Base-by-base conservation (phyloP, 2,888 invertebrate species). In the Ryuthela nishihirai region DNA sequence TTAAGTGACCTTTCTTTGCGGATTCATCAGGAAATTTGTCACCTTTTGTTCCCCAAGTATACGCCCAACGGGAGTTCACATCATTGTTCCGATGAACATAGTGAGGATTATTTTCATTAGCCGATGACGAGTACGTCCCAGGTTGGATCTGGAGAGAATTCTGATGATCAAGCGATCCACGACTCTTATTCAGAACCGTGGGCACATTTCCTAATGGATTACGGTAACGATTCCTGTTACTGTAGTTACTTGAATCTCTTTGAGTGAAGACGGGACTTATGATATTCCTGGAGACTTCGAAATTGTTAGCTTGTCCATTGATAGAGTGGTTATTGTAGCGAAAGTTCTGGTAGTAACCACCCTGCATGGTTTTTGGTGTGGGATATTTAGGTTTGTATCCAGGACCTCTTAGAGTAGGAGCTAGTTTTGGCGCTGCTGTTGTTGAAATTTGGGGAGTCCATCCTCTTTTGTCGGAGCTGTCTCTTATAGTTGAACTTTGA, bases 211-310 rank as follows among this genome's bases (percentile, higher is more conserved):
- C 34, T 29, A 44, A 26, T 3, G 15, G 10, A 17, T 50, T 58
- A 3, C 26, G 20, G n/a, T 10, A 32, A 25, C 35, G 44, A 1
- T 45, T 20, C 5, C 41, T 38, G 1, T 41, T 40, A 24, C 43
- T 23, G 10, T 25, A 35, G 20, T 41, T 26, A 24, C 49, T 38
- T 18, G 45, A 53, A 40, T 53, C 59, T 3, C 44, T 43, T 29
- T 59, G 59, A 4, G 56, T 50, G 23, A 45, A 34, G 21, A 35
- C 43, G 3, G 59, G 59, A n/a, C n/a, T n/a, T n/a, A n/a, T n/a
- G 20, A 48, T 26, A 7, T 44, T 47, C 6, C 24, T 25, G 1
- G 15, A 34, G 3, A 29, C 12, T 25, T 38, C 38, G 3, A 21
- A 39, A 18, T 12, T 17, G 2, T 9, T 12, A 25, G 25, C 29